Conservation (phyloP, 2,888 invertebrate species). For the Chymomyza procnemis region DNA sequence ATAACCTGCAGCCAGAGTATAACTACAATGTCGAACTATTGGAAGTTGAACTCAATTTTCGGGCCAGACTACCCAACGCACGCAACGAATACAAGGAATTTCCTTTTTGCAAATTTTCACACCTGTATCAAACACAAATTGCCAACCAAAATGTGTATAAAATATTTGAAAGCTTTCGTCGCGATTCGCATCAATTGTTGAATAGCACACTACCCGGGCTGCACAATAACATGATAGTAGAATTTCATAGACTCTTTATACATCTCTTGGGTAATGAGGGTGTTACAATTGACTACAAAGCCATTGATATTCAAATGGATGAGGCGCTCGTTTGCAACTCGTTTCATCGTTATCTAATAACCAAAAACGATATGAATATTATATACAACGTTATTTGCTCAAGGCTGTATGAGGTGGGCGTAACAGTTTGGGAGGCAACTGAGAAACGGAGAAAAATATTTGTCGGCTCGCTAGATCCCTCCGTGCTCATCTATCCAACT, state of each 20-base stretch:
- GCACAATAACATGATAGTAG: conserved; percentile 43
- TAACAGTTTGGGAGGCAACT: conserved; percentile 45
- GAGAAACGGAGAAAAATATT: conserved; percentile 43
- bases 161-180: conserved; percentile 52
- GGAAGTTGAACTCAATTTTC: conserved; percentile 42
- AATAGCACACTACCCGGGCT: conserved; percentile 33
- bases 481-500: conserved; percentile 59
- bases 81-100: conserved; percentile 36
- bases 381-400: conserved; percentile 39
- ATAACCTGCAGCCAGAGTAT: conserved; percentile 47
- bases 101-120: conserved; percentile 43
- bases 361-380: conserved; percentile 36
- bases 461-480: conserved; percentile 58
- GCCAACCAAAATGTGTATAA: conserved; percentile 41
- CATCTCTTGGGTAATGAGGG: conserved; percentile 47
- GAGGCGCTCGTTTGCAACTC: conserved; percentile 58
- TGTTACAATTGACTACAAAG: conserved; percentile 33
- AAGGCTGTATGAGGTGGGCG: conserved; percentile 44
- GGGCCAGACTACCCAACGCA: conserved; percentile 30
- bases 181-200: background rate
- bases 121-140: conserved; percentile 40
- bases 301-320: conserved; percentile 35
- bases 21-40: conserved; percentile 20
- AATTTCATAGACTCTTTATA: conserved; percentile 34
- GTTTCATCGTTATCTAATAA: conserved; percentile 65